Conservation (phyloP, 2,113 vertebrate species). For the Gallinago undulata region DNA sequence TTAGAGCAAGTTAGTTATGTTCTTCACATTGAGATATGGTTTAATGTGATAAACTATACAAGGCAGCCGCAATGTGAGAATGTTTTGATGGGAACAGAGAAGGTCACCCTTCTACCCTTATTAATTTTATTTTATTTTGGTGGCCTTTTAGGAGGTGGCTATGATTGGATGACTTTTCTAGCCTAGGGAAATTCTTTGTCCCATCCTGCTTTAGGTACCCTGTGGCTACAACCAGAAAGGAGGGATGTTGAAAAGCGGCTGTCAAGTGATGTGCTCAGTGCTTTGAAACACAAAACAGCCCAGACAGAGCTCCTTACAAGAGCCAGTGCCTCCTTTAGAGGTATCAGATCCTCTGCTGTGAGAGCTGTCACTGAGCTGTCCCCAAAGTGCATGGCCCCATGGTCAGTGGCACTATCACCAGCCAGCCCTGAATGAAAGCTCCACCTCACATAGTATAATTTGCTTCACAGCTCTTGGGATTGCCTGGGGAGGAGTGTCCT, state of each 20-base stretch:
- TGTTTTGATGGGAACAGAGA: neutral
- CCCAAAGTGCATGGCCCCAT: neutral
- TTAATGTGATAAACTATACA: neutral
- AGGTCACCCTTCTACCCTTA: neutral
- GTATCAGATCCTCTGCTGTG: neutral
- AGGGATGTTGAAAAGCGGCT: neutral
- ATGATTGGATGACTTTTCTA: neutral
- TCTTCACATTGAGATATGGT: neutral
- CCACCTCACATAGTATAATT: neutral
- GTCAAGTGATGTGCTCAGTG: neutral
- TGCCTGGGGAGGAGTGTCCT: neutral
- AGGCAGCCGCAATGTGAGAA: neutral
- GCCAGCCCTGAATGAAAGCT: neutral
- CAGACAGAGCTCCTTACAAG: neutral
- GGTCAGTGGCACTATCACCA: rapidly evolving
- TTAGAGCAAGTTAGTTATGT: neutral
- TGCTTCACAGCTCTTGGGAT: neutral
- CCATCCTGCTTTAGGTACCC: neutral
- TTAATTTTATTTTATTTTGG: neutral
- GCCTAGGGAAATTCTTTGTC: neutral
- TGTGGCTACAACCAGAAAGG: neutral
- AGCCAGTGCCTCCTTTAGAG: neutral
- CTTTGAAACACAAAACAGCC: neutral
- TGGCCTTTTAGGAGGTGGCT: neutral
- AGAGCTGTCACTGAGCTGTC: neutral